Base-by-base conservation (phyloP, 2,888 invertebrate genomes). In the Megalurothrips usitatus region DNA sequence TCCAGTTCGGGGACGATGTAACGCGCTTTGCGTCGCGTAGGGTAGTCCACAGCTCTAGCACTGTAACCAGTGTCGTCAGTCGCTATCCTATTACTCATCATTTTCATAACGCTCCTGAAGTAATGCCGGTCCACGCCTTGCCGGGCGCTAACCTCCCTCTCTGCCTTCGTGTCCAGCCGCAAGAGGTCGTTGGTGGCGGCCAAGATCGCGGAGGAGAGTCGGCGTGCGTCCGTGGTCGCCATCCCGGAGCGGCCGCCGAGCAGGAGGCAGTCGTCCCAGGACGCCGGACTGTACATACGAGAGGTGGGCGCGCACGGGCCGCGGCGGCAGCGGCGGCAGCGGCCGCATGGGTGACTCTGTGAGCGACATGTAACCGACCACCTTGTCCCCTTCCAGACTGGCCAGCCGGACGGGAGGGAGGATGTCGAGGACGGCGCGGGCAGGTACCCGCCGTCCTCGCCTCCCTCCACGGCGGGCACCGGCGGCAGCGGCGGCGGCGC, bases 381-480 rank as follows among this genome's bases (percentile, higher is more conserved):
- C 12, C 2, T 17, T 58, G 58, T 17, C 58, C 19, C 58, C 58
- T 14, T 23, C 1, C 86, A 86, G 82, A 43, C 34, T 43, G 34
- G 34, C 34, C 34, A 43, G 34, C 34, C 34, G 34, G 86, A 86
- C 26, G 34, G 34, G 43, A 85, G 86, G 47, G 63, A 81, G 79
- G 84, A 83, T 79, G 84, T 84, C 79, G 83, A 83, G 48, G 83
- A 81, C 23, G 82, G 82, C 19, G 84, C 83, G 80, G 84, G 84
- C 78, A 84, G 86, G 58, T 85, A 86, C n/a, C 85, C 86, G 68
- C 84, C 87, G 63, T 86, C 87, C 28, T 87, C 87, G 9, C 87
- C 87, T 9, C 86, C 87, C 12, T 85, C 85, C 1, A 85, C 84
- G 8, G 83, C 85, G 2, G 34, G 34, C 34, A 43, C 34, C 34